These are phyloP conservation scores for Pristionchus japonicus DNA, from an alignment of 2,888 invertebrate species.

Conservation along the genomic window DNA sequence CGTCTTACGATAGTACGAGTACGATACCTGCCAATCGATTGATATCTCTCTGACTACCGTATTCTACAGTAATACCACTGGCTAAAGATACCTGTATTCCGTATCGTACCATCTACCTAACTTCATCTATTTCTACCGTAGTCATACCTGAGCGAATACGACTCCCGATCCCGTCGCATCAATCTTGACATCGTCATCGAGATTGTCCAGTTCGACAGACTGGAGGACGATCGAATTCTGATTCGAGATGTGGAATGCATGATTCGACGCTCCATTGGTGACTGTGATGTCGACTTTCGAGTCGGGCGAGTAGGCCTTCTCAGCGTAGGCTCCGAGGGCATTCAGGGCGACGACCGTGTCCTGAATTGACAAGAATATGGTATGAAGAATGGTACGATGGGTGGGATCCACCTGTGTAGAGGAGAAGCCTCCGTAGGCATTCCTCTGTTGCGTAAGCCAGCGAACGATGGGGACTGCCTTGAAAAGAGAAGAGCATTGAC, in stretches of 20 bases:
- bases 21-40: constrained; percentile 80
- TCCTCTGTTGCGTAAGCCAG: constrained; percentile 84
- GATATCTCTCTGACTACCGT: background rate
- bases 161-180: constrained; percentile 87
- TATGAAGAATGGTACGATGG: no score
- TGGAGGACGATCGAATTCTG: constrained; percentile 83
- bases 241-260: constrained; percentile 61
- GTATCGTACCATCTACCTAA: no score
- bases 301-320: constrained; percentile 79
- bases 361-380: constrained; percentile 74
- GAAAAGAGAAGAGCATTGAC: background rate
- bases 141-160: constrained; percentile 71
- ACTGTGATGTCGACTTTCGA: constrained; percentile 80
- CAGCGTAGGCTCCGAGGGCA: constrained; percentile 83
- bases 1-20: constrained; percentile 85
- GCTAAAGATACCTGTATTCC: constrained; percentile 81
- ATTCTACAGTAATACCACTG: constrained; percentile 84
- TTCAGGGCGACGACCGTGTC: constrained; percentile 85
- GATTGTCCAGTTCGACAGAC: constrained; percentile 76
- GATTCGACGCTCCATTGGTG: constrained; percentile 77
- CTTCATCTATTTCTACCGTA: background rate
- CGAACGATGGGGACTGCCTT: constrained; percentile 81
- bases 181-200: constrained; percentile 80
- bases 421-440: constrained; percentile 83
- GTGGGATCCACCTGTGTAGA: constrained; percentile 80